Base-by-base conservation (phyloP, 2,888 invertebrate species). In the Anodontia alba region DNA sequence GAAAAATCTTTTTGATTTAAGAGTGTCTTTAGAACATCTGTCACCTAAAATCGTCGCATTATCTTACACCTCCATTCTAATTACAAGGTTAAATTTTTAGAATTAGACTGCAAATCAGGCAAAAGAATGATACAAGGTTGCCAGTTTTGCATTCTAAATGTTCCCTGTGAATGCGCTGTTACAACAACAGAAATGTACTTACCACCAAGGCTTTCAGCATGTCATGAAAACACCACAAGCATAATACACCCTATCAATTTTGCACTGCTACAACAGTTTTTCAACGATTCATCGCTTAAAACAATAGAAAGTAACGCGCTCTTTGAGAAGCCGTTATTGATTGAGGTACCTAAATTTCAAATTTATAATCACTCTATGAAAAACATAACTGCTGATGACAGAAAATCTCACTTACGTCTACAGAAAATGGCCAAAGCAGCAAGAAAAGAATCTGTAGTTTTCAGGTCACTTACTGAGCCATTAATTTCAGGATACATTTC, bases 401-500 rank as follows among this genome's bases (percentile, higher is more conserved):
- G 57, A 23, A 73, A 78, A 49, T 51, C 49, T 38, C 73, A 78
- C 42, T 33, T 78, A 31, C 72, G 62, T 67, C 49, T 78, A 31
- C n/a, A 62, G n/a, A 72, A 78, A 73, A 78, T 78, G 72, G 73
- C 70, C 20, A 38, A 66, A 29, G 67, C 23, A 1, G 73, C 73
- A 17, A 78, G 70, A 51, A 73, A 72, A 20, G 78, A 78, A 71
- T 51, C 62, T 42, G 51, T 66, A 5, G 49, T 78, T 12, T 78
- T 73, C 51, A 54, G 71, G 42, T 78, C 78, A 31, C 54, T 78
- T 3, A n/a, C 78, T 23, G 78, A 78, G 43, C 73, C 78, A 17
- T 26, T 72, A 1, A 51, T 78, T 2, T 66, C 62, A 17, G 62
- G 72, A 31, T 20, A 78, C 0, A 72, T 78, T 51, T 5, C 51